phyloP scores from a whole-genome alignment of 2,113 vertebrate species.

The Mormyrus iriodes region DNA sequence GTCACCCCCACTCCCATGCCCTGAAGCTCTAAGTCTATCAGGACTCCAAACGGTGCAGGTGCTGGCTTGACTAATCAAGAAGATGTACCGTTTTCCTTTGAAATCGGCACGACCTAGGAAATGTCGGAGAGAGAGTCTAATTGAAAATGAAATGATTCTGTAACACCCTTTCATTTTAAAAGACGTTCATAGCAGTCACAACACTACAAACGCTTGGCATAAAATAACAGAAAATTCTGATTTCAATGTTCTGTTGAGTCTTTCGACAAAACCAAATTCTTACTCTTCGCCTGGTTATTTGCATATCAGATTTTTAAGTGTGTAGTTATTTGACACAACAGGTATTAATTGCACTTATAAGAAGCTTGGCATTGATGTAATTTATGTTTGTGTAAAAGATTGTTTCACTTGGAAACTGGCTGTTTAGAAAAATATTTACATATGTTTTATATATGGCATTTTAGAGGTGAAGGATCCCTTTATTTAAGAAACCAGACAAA shows the following conservation, averaged over 20 bases:
- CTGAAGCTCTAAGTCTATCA: background rate
- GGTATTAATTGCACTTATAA: background rate
- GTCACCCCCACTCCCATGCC: background rate
- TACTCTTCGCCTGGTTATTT: background rate
- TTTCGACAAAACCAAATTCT: background rate
- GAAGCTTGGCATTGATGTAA: background rate
- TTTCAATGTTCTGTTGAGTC: background rate
- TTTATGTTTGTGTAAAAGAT: background rate
- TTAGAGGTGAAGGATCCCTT: background rate
- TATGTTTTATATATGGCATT: background rate
- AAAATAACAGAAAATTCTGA: background rate
- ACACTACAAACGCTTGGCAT: conserved; percentile 1
- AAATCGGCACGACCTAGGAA: background rate
- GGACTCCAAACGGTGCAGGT: background rate
- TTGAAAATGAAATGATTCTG: conserved; percentile 5
- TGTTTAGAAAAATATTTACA: background rate
- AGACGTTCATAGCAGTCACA: background rate
- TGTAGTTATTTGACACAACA: background rate
- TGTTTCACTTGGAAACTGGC: background rate
- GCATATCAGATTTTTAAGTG: background rate
- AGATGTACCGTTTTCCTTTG: background rate
- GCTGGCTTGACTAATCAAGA: background rate
- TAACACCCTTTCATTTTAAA: conserved; percentile 3
- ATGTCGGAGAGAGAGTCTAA: background rate
- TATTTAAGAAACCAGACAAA: background rate